A percentile compares a stretch with the other conserved stretches of the same genome.
These are phyloP conservation scores for Panthera uncia DNA, from an alignment of 2,113 vertebrate species.

Conservation along the genomic window DNA sequence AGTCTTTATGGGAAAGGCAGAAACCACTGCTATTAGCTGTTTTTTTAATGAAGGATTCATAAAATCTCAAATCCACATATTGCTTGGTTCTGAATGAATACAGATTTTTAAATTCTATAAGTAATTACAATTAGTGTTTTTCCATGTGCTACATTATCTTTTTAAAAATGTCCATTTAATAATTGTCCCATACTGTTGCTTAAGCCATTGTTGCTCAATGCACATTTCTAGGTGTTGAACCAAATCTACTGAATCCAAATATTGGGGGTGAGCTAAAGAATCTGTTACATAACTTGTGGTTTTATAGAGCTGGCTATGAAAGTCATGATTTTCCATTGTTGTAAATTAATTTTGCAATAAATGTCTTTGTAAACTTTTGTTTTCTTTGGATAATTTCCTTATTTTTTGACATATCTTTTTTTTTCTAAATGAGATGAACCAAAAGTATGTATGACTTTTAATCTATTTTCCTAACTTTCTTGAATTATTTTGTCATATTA, in stretches of 20 bases:
- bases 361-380: not conserved
- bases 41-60: not conserved
- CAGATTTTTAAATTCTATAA: not conserved
- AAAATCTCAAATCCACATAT: not conserved
- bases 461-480: not conserved
- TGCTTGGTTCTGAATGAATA: not conserved
- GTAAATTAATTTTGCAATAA: not conserved
- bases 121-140: not conserved
- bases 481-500: not conserved
- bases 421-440: not conserved
- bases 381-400: not conserved
- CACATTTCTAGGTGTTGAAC: not conserved
- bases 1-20: not conserved
- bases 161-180: not conserved
- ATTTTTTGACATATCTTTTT: not conserved
- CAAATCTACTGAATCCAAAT: not conserved
- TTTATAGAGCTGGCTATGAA: not conserved
- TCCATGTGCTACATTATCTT: not conserved
- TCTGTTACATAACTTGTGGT: not conserved
- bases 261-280: not conserved
- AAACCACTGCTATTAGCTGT: not conserved
- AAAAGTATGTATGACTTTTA: not conserved
- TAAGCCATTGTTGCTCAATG: not conserved
- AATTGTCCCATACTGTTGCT: not conserved
- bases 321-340: not conserved